These are phyloP conservation scores for Dryoscopus gambensis DNA, from an alignment of 2,113 vertebrate genomes.

Conservation along the genomic window DNA sequence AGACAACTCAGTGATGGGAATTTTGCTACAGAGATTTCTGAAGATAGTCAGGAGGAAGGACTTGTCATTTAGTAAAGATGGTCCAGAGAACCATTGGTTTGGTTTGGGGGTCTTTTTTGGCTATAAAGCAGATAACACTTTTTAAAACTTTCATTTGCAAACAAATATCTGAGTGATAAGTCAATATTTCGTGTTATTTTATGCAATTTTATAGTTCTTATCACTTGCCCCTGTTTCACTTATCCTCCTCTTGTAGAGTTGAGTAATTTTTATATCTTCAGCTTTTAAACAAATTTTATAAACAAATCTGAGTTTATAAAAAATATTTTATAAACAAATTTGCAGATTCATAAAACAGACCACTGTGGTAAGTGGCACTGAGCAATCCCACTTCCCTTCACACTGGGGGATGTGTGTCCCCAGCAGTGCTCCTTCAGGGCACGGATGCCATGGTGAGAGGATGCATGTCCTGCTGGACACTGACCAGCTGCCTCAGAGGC, in stretches of 20 bases:
- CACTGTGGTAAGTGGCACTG: not conserved
- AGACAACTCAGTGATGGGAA: accelerated
- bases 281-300: not conserved
- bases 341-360: not conserved
- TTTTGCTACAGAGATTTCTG: not conserved
- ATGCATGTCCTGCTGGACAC: accelerated
- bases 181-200: not conserved
- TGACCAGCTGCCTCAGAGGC: not conserved
- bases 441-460: accelerated
- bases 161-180: not conserved
- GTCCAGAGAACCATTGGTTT: not conserved
- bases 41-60: not conserved
- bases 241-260: not conserved
- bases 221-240: not conserved
- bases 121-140: not conserved
- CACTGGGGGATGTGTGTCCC: accelerated
- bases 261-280: not conserved
- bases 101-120: not conserved
- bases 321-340: not conserved
- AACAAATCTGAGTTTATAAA: not conserved
- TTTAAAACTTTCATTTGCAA: not conserved
- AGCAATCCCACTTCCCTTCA: not conserved
- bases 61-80: not conserved
- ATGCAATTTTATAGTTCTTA: not conserved
- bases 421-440: not conserved